phyloP scores from a whole-genome alignment of 2,113 vertebrate species.

The Cephalopholis sonnerati region DNA sequence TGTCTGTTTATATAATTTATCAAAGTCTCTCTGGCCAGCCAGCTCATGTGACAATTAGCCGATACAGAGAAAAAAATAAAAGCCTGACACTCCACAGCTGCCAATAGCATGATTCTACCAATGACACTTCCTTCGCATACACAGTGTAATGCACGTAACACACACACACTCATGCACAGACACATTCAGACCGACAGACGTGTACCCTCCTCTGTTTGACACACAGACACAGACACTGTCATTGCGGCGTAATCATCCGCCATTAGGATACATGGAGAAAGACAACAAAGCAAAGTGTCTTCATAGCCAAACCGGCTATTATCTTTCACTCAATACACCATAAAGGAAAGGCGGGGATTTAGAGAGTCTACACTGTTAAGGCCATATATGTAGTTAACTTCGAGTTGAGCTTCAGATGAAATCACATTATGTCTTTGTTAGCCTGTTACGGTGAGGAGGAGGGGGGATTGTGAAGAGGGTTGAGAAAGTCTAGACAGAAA shows the following conservation, averaged over 20 bases:
- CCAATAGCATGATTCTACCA: conserved; percentile 15
- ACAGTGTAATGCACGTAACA: background rate
- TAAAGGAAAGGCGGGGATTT: conserved; percentile 49
- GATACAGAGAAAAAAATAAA: conserved; percentile 58
- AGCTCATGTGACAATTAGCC: conserved; percentile 71
- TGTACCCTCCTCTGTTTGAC: conserved; percentile 59
- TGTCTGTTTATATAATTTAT: conserved; percentile 20
- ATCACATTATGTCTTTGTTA: conserved; percentile 65
- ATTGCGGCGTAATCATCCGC: conserved; percentile 74
- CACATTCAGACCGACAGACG: conserved; percentile 24
- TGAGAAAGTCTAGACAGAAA: conserved; percentile 50
- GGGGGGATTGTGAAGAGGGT: conserved; percentile 3
- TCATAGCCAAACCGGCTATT: conserved; percentile 69
- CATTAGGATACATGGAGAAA: conserved; percentile 74
- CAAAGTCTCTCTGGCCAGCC: conserved; percentile 27
- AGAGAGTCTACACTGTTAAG: conserved; percentile 43
- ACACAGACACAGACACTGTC: conserved; percentile 69
- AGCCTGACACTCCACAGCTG: conserved; percentile 34
- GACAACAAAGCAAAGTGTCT: conserved; percentile 77
- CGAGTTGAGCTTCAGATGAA: conserved; percentile 49
- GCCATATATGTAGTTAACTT: conserved; percentile 59
- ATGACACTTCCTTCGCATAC: background rate
- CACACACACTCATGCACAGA: background rate
- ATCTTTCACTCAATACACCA: conserved; percentile 73
- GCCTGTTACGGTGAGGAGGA: conserved; percentile 34